phyloP scores from a whole-genome alignment of 2,888 invertebrate genomes.

The Mimachlamys varia region DNA sequence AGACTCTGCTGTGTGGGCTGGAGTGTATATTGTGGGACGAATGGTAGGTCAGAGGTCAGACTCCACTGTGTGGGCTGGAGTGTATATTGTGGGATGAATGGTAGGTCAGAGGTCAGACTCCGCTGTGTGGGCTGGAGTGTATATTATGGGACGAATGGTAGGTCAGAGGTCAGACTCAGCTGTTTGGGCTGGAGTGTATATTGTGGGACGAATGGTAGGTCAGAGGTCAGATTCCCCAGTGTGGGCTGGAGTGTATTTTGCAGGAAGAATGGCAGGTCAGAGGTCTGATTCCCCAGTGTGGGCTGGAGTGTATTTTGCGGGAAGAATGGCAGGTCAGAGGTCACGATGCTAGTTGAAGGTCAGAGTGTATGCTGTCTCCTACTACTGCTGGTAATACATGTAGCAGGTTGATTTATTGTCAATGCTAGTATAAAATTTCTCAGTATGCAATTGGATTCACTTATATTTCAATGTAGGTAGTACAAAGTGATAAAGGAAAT shows the following conservation, averaged over 20 bases:
- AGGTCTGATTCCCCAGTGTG: slow-evolving; percentile 90
- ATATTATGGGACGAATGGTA: slow-evolving; percentile 94
- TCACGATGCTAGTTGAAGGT: too few relatives aligned
- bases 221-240: slow-evolving; percentile 87
- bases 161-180: slow-evolving; percentile 85
- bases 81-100: slow-evolving; percentile 94
- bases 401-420: too few relatives aligned
- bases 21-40: slow-evolving; percentile 92
- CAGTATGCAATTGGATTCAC: too few relatives aligned
- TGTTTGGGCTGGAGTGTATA: slow-evolving; percentile 88
- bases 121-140: slow-evolving; percentile 87
- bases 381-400: too few relatives aligned
- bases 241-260: slow-evolving; percentile 87
- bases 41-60: slow-evolving; percentile 88
- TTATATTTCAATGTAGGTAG: too few relatives aligned
- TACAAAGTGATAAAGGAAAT: too few relatives aligned
- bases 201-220: slow-evolving; percentile 93
- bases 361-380: too few relatives aligned
- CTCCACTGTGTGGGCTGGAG: slow-evolving; percentile 87
- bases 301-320: slow-evolving; percentile 88
- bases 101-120: slow-evolving; percentile 86
- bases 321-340: slow-evolving; percentile 88
- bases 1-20: slow-evolving; percentile 87
- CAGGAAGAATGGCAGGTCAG: slow-evolving; percentile 92
- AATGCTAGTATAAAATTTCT: too few relatives aligned